Evolutionary conservation across 2,888 invertebrate genomes (phyloP).

Genomic region (Drosophila nigricruria): DNA sequence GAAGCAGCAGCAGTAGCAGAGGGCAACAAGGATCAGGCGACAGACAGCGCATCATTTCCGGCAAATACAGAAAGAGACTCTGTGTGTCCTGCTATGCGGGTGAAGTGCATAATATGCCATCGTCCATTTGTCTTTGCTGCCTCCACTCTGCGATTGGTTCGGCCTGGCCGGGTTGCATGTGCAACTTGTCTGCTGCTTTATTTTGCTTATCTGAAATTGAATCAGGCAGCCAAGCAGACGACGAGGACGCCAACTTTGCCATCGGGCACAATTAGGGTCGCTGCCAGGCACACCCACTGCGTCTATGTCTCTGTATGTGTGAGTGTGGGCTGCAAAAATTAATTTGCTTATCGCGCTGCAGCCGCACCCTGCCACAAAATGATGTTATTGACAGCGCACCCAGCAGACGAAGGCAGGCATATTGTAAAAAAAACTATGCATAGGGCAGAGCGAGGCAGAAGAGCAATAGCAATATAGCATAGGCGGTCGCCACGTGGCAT

Average conservation of each 20-base stretch:
- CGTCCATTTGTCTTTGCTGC: conserved; percentile 74
- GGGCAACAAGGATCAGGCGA: conserved; percentile 28
- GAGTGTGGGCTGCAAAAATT: conserved; percentile 62
- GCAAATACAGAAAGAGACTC: conserved; percentile 2
- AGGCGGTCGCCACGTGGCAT: conserved; percentile 65
- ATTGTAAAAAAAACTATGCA: conserved; percentile 58
- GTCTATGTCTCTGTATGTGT: conserved; percentile 3
- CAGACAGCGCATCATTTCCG: conserved; percentile 74
- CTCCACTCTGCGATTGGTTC: not conserved
- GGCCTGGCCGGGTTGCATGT: conserved; percentile 52
- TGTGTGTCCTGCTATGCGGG: conserved; percentile 61
- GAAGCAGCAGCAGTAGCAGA: not conserved
- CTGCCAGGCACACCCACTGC: conserved; percentile 25
- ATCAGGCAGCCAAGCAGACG: conserved; percentile 76
- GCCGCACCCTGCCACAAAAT: conserved; percentile 72
- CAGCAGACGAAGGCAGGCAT: conserved; percentile 24
- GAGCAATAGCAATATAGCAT: not conserved
- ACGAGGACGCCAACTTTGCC: conserved; percentile 54
- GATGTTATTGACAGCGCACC: conserved; percentile 72
- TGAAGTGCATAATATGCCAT: conserved; percentile 76
- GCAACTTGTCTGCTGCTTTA: conserved; percentile 68
- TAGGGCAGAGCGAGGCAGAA: not conserved
- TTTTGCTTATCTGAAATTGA: conserved; percentile 82
- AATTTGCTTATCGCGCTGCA: conserved; percentile 80
- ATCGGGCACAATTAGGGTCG: conserved; percentile 75